These are phyloP conservation scores for Frankliniella intonsa DNA, from an alignment of 2,888 invertebrate species.

Conservation along the genomic window DNA sequence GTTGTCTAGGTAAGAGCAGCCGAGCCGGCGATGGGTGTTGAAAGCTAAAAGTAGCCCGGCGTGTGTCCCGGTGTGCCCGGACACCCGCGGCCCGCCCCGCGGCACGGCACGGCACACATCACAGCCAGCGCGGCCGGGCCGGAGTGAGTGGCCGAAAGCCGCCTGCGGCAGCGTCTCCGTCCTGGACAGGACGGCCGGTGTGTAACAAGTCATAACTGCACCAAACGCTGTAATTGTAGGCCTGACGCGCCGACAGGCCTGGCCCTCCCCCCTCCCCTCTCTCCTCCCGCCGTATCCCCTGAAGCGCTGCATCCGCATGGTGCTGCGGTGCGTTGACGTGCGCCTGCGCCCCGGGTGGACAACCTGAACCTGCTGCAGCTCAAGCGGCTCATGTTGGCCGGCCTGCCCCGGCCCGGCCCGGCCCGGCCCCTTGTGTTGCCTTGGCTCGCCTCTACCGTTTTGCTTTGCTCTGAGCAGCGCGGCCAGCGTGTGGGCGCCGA, in stretches of 20 bases:
- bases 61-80: too few relatives aligned
- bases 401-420: background rate
- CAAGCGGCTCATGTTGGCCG: background rate
- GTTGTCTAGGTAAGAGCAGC: too few relatives aligned
- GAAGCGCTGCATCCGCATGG: background rate
- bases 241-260: background rate
- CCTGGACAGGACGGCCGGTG: background rate
- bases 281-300: background rate
- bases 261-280: background rate
- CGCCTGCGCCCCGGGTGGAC: too few relatives aligned
- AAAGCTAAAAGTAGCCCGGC: too few relatives aligned
- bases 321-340: too few relatives aligned
- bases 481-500: too few relatives aligned
- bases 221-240: background rate
- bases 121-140: too few relatives aligned
- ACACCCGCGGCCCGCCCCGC: background rate
- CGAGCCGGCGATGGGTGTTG: too few relatives aligned
- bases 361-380: too few relatives aligned
- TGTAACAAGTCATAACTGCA: background rate
- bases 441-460: background rate
- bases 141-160: background rate
- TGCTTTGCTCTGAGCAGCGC: background rate
- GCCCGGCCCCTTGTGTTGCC: background rate
- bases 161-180: constrained; percentile 1
- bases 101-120: background rate